Conservation (phyloP, 2,113 vertebrate species). For the Sclerurus mexicanus region DNA sequence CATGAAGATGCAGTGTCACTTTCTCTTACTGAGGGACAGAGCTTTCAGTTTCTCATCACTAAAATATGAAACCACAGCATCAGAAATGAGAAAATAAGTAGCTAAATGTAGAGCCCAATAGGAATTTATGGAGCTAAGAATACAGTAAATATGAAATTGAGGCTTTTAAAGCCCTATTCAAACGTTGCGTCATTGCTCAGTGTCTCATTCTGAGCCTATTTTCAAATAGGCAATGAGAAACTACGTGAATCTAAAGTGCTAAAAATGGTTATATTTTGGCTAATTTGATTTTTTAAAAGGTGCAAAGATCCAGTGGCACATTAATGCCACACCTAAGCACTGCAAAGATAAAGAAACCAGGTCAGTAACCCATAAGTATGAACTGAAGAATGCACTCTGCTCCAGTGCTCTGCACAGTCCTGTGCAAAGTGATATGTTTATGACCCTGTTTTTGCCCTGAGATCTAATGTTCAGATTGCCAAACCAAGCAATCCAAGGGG, state of each 20-base stretch:
- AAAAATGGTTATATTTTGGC: background rate
- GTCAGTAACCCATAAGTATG: background rate
- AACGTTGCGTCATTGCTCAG: background rate
- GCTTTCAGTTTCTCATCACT: constrained; percentile 30
- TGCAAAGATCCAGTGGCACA: background rate
- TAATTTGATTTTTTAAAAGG: constrained; percentile 9
- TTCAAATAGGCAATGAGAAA: background rate
- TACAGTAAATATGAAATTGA: constrained; percentile 32
- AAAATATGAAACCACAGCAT: constrained; percentile 47
- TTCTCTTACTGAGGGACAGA: constrained; percentile 24
- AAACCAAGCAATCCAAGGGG: background rate
- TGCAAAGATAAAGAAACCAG: background rate
- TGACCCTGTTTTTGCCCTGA: background rate
- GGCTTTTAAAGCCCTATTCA: background rate
- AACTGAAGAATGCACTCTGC: background rate
- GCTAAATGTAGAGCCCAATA: constrained; percentile 7
- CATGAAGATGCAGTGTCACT: background rate
- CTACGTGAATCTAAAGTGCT: background rate
- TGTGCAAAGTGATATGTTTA: background rate
- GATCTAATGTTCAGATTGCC: background rate
- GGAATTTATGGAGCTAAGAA: constrained; percentile 45
- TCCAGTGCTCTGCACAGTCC: background rate
- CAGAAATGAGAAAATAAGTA: constrained; percentile 33
- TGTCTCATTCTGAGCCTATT: constrained; percentile 16
- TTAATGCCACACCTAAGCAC: background rate